Evolutionary conservation across 2,888 invertebrate species (phyloP).

Genomic region (Aplocera efformata): DNA sequence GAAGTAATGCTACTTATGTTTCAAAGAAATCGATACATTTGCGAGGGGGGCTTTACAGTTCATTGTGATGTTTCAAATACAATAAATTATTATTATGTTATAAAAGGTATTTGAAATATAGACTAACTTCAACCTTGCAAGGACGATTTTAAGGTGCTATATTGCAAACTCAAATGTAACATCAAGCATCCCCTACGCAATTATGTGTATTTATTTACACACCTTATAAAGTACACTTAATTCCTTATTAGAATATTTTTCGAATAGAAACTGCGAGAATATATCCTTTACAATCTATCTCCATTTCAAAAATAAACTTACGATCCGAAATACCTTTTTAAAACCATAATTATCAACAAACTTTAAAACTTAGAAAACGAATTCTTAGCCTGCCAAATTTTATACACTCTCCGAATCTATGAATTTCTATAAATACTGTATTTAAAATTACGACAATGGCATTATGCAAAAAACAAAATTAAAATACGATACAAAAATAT

Average conservation of each 20-base stretch:
- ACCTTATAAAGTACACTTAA: slow-evolving; percentile 63
- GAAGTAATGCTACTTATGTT: slow-evolving; percentile 33
- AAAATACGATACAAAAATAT: slow-evolving; percentile 21
- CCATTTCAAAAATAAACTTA: slow-evolving; percentile 47
- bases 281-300: slow-evolving; percentile 50
- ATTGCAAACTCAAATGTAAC: slow-evolving; percentile 15
- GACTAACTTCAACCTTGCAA: too few species aligned
- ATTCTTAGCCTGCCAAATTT: slow-evolving; percentile 24
- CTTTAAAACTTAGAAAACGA: slow-evolving; percentile 25
- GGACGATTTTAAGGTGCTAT: not conserved
- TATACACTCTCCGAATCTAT: slow-evolving; percentile 22
- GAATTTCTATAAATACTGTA: slow-evolving; percentile 27
- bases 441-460: slow-evolving; percentile 5
- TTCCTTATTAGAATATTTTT: slow-evolving; percentile 58
- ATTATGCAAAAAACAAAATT: slow-evolving; percentile 18
- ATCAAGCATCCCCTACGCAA: slow-evolving; percentile 36
- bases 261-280: slow-evolving; percentile 63
- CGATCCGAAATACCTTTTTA: slow-evolving; percentile 25
- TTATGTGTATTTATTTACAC: slow-evolving; percentile 73
- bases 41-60: too few species aligned
- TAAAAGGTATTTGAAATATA: too few species aligned
- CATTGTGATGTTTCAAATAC: too few species aligned
- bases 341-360: slow-evolving; percentile 29
- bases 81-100: too few species aligned
- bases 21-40: slow-evolving; percentile 23